These are phyloP conservation scores for Nipponacmea schrenckii DNA, from an alignment of 2,888 invertebrate genomes.

Conservation along the genomic window DNA sequence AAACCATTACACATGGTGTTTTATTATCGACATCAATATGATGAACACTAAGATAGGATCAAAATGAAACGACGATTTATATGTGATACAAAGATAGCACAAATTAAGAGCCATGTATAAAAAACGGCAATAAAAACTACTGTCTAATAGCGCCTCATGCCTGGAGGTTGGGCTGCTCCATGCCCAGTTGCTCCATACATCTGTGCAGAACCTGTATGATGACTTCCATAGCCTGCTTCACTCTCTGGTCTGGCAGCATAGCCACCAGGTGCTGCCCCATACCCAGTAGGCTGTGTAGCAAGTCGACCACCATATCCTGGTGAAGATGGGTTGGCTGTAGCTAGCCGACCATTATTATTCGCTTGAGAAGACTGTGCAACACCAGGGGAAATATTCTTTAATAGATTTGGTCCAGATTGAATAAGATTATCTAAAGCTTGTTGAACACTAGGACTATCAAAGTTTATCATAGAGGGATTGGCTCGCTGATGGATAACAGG, in stretches of 20 bases:
- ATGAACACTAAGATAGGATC: too few species aligned
- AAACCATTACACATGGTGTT: too few species aligned
- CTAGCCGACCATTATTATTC: background rate
- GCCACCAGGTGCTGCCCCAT: background rate
- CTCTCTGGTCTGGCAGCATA: background rate
- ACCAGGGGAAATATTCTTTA: constrained; percentile 60
- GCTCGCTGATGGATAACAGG: constrained; percentile 20
- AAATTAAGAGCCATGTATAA: too few species aligned
- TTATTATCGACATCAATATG: too few species aligned
- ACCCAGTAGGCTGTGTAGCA: background rate
- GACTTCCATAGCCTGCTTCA: background rate
- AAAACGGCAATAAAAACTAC: too few species aligned
- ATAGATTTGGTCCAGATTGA: constrained; percentile 65
- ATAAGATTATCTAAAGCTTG: constrained; percentile 69
- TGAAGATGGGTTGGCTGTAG: background rate
- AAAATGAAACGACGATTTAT: too few species aligned
- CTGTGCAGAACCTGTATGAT: background rate
- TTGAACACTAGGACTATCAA: constrained; percentile 69
- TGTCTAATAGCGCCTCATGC: background rate
- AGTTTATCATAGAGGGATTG: constrained; percentile 59
- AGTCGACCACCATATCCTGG: background rate
- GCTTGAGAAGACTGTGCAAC: constrained; percentile 13
- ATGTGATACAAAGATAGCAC: too few species aligned
- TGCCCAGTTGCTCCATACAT: constrained; percentile 1
- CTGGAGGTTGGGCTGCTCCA: background rate